Conservation (phyloP, 1,140 invertebrate species). For the Drosophila bifasciata region DNA sequence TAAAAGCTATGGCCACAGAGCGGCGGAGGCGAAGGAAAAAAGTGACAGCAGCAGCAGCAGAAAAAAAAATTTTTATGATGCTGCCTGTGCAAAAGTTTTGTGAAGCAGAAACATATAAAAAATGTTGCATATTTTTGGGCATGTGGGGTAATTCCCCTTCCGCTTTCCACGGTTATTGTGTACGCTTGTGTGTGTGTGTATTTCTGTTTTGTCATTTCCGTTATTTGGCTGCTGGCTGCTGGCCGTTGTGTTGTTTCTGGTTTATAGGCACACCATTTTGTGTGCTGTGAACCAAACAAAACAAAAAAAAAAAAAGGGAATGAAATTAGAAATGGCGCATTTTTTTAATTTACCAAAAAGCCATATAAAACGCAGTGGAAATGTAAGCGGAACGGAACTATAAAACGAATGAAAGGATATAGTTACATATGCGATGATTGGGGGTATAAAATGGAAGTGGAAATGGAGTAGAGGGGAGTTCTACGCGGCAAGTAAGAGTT, state of each 20-base stretch:
- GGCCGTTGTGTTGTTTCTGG: constrained; percentile 42
- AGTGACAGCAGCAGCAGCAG: constrained; percentile 70
- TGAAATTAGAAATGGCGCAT: constrained; percentile 67
- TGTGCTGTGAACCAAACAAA: constrained; percentile 26
- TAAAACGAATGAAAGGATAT: too few relatives aligned
- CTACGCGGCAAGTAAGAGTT: too few relatives aligned
- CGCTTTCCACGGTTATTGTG: constrained; percentile 4
- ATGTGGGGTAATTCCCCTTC: constrained; percentile 29
- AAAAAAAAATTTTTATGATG: constrained; percentile 78
- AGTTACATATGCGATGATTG: too few relatives aligned
- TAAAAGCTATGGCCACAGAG: constrained; percentile 66
- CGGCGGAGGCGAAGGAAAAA: constrained; percentile 51
- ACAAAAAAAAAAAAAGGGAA: constrained; percentile 27
- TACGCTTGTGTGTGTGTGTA: constrained; percentile 14
- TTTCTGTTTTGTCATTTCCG: constrained; percentile 50
- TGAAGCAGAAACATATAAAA: constrained; percentile 82
- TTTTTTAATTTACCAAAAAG: constrained; percentile 80
- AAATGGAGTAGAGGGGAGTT: too few relatives aligned
- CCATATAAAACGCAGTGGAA: constrained; percentile 69
- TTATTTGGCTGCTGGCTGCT: constrained; percentile 26
- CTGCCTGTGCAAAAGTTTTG: constrained; percentile 72
- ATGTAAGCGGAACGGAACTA: constrained; percentile 13
- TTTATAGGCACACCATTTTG: constrained; percentile 65
- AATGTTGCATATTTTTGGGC: constrained; percentile 79
- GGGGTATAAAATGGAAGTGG: too few relatives aligned